These are phyloP conservation scores for Arctocebus calabarensis DNA, from an alignment of 2,797 vertebrate species.

Conservation along the genomic window DNA sequence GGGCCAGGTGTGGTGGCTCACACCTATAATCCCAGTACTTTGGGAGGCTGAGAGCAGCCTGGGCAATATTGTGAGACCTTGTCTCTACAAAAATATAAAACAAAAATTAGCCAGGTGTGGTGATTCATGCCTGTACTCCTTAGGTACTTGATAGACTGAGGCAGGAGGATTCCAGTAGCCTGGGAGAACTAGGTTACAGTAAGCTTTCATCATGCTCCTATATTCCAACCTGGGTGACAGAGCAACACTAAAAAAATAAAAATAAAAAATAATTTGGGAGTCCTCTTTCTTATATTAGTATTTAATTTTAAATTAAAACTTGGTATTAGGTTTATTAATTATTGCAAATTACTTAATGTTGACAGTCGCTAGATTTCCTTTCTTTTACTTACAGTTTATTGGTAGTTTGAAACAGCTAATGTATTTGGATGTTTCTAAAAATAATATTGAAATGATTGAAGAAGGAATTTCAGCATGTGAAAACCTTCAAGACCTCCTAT, in stretches of 20 bases:
- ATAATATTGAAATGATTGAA: constrained; percentile 97
- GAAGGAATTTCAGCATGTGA: constrained; percentile 98
- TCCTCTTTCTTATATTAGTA: constrained; percentile 23
- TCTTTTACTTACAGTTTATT: constrained; percentile 90
- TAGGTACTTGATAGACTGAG: background rate
- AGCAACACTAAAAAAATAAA: background rate
- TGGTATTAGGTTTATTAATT: constrained; percentile 4
- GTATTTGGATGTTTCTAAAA: constrained; percentile 98
- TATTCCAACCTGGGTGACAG: background rate
- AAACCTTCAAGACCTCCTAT: constrained; percentile 95
- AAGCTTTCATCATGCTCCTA: background rate
- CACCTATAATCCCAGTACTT: background rate
- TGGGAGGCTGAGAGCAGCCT: background rate
- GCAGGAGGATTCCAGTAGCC: background rate
- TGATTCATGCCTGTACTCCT: background rate
- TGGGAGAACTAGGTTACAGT: background rate
- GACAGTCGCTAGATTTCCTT: constrained; percentile 51
- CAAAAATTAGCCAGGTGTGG: background rate
- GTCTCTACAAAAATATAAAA: background rate
- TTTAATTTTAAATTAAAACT: constrained; percentile 60
- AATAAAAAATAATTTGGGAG: background rate
- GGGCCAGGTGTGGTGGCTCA: background rate
- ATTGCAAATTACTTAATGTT: constrained; percentile 54
- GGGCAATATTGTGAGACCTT: background rate
- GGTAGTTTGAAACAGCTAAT: constrained; percentile 95